These are phyloP conservation scores for Dendrolimus houi DNA, from an alignment of 2,888 invertebrate genomes.

Conservation along the genomic window DNA sequence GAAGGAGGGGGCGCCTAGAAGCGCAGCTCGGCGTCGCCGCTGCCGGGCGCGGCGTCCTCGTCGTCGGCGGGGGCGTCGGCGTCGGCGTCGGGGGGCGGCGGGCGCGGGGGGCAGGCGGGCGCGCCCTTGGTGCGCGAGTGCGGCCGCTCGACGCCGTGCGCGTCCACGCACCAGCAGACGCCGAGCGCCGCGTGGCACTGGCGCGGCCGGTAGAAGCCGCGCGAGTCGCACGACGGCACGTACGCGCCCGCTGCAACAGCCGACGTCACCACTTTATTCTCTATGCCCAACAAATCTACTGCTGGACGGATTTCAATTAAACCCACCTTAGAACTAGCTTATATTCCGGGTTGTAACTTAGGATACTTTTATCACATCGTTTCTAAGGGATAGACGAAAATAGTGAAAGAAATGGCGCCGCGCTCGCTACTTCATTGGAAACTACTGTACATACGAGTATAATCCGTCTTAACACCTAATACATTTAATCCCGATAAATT, in stretches of 20 bases:
- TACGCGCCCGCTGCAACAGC: slow-evolving; percentile 76
- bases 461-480: too few species aligned
- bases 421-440: too few species aligned
- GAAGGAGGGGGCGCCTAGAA: slow-evolving; percentile 6
- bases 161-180: slow-evolving; percentile 95
- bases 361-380: too few species aligned
- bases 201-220: slow-evolving; percentile 90
- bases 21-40: slow-evolving; percentile 17
- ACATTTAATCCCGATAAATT: too few species aligned
- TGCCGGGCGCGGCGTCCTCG: slow-evolving; percentile 84
- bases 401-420: too few species aligned
- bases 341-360: too few species aligned
- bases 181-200: slow-evolving; percentile 93
- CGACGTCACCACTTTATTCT: too few species aligned
- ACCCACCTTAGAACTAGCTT: too few species aligned
- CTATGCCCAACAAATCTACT: too few species aligned
- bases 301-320: too few species aligned
- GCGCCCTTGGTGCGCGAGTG: slow-evolving; percentile 87
- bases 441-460: too few species aligned
- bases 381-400: too few species aligned
- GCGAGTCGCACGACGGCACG: slow-evolving; percentile 88
- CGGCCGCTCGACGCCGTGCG: slow-evolving; percentile 91
- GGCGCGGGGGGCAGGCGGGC: slow-evolving; percentile 29
- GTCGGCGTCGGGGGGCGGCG: slow-evolving; percentile 1
- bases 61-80: slow-evolving; percentile 78